Percentiles rank a stretch among this genome's conserved stretches.
Evolutionary conservation across 1,140 invertebrate species (phyloP).

Genomic region (Episyrphus balteatus): DNA sequence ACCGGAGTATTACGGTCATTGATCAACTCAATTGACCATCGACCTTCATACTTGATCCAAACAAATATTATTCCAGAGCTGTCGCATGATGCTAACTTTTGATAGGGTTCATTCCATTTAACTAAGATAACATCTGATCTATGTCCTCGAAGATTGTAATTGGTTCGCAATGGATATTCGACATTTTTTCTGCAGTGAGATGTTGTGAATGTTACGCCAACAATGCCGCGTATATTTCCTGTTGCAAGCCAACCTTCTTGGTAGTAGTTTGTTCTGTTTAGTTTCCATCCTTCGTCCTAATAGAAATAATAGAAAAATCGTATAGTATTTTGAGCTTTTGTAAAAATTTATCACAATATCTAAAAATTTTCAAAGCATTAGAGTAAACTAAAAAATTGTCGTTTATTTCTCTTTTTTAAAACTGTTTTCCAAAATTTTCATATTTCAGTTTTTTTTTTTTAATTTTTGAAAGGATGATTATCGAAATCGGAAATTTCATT

Average conservation of each 20-base stretch:
- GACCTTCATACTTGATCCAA: conserved; percentile 97
- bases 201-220: conserved; percentile 92
- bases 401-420: too few species aligned
- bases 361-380: too few species aligned
- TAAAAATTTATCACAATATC: too few species aligned
- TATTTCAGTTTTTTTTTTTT: too few species aligned
- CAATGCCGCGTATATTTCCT: conserved; percentile 86
- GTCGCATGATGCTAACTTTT: conserved; percentile 96
- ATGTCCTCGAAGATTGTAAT: conserved; percentile 95
- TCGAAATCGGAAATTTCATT: too few species aligned
- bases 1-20: conserved; percentile 95
- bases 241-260: conserved; percentile 97
- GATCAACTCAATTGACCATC: conserved; percentile 98
- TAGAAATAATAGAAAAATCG: conserved; percentile 20
- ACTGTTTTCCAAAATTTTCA: too few species aligned
- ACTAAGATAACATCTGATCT: conserved; percentile 91
- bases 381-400: too few species aligned
- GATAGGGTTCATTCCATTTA: conserved; percentile 98
- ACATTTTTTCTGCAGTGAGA: conserved; percentile 74
- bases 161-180: conserved; percentile 79
- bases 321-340: too few species aligned
- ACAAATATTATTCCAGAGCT: conserved; percentile 97
- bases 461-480: too few species aligned
- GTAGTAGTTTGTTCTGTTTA: conserved; percentile 91
- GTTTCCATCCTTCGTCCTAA: conserved; percentile 83